Conservation (phyloP, 2,113 vertebrate genomes). For the Pseudonaja textilis region DNA sequence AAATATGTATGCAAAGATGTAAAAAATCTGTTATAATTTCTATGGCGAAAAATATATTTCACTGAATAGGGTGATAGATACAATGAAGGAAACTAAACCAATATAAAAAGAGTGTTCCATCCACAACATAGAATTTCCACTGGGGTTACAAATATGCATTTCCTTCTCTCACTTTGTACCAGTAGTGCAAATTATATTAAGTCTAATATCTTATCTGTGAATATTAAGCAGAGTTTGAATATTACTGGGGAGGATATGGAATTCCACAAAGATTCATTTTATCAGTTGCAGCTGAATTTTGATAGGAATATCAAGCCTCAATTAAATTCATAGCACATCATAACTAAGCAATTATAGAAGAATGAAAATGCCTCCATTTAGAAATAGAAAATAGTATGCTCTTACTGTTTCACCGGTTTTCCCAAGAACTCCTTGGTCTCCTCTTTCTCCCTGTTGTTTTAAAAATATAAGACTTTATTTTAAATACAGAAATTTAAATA, state of each 20-base stretch:
- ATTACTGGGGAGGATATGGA: not conserved
- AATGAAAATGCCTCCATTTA: not conserved
- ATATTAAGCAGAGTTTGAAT: not conserved
- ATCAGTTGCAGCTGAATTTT: not conserved
- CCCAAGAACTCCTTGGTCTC: constrained; percentile 85
- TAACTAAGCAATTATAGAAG: constrained; percentile 18
- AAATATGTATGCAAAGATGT: not conserved
- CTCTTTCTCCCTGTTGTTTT: constrained; percentile 86
- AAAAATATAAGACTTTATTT: constrained; percentile 53
- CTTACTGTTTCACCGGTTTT: constrained; percentile 91
- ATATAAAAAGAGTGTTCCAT: not conserved
- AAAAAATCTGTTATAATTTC: not conserved
- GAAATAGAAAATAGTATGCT: constrained; percentile 45
- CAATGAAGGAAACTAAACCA: not conserved
- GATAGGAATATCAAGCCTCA: not conserved
- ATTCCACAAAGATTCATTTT: not conserved
- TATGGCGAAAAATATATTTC: not conserved
- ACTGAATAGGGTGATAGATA: not conserved
- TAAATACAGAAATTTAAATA: constrained; percentile 5
- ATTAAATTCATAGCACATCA: not conserved
- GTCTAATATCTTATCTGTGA: not conserved
- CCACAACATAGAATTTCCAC: not conserved
- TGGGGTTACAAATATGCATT: not conserved
- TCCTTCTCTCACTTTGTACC: not conserved
- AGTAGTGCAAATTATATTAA: not conserved